Percentiles rank a stretch among this genome's conserved stretches.
Conservation (phyloP, 1,140 invertebrate genomes). For the Drosophila simulans region DNA sequence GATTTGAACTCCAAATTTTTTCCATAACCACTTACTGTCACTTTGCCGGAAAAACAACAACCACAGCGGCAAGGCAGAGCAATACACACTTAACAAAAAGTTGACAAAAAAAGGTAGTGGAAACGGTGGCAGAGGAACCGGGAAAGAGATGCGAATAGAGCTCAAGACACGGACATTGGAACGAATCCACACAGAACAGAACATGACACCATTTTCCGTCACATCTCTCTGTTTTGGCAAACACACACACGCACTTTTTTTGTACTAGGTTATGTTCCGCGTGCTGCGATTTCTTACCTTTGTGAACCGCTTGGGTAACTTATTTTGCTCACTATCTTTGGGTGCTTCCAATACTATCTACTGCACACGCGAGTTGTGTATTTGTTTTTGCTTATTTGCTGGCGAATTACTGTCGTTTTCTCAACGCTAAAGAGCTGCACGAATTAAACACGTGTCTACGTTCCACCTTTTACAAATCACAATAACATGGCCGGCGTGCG, state of each 20-base stretch:
- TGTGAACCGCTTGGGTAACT: slow-evolving; percentile 53
- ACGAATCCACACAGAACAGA: slow-evolving; percentile 7
- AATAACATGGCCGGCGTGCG: slow-evolving; percentile 84
- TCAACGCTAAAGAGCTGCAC: slow-evolving; percentile 46
- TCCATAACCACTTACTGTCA: slow-evolving; percentile 21
- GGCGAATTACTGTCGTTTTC: slow-evolving; percentile 52
- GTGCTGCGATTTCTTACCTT: slow-evolving; percentile 68
- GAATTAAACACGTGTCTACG: slow-evolving; percentile 84
- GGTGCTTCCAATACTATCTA: not conserved
- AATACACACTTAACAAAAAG: slow-evolving; percentile 37
- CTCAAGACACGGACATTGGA: slow-evolving; percentile 8
- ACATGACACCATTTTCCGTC: slow-evolving; percentile 68
- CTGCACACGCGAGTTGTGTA: slow-evolving; percentile 16
- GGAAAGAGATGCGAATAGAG: not conserved
- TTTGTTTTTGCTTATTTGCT: slow-evolving; percentile 35
- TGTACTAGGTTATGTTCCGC: slow-evolving; percentile 83
- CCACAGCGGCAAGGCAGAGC: slow-evolving; percentile 22
- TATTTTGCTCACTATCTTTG: slow-evolving; percentile 42
- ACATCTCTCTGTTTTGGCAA: slow-evolving; percentile 34
- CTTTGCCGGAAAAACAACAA: slow-evolving; percentile 40
- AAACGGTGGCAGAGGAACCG: slow-evolving; percentile 7
- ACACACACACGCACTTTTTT: slow-evolving; percentile 28
- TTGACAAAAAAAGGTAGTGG: slow-evolving; percentile 22
- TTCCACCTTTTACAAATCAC: slow-evolving; percentile 82
- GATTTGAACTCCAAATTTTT: slow-evolving; percentile 28